Base-by-base conservation (phyloP, 2,797 vertebrate species). In the Coccyzus lansbergi region DNA sequence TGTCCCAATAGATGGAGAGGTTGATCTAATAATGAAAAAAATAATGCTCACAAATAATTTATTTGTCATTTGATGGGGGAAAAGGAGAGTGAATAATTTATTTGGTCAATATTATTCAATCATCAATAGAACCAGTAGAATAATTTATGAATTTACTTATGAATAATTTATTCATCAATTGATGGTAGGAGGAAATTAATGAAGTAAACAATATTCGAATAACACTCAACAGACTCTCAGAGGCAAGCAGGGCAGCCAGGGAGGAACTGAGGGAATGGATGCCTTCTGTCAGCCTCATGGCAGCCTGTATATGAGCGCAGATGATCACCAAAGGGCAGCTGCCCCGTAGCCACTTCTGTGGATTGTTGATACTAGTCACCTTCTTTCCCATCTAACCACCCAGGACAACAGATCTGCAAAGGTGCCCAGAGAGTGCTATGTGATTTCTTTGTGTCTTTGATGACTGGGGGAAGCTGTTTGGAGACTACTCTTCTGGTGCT, bases 111-210 rank as follows among this genome's bases (percentile, higher is more conserved):
- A 88, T 90, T 93, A 95, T 75, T 84, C 92, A 88, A 86, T 94
- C 74, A 70, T 93, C 89, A 92, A 91, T 94, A 90, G 60, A 91
- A 79, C 56, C 18, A 11, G 91, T 79, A 67, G 93, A 97, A 97
- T 95, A 95, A 96, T 90, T 96, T 95, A 95, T 95, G 86, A 74
- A 95, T 95, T 96, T 94, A 83, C 74, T 44, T 69, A 69, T 95
- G 60, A 97, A 95, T 95, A 94, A 96, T 95, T 90, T 74, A 93
- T 84, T 68, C 33, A 86, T 77, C 89, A 83, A 7, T 93, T 95
- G 89, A 92, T 67, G 77, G 77, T 64, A 64, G 70, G 33, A 82
- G 65, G 55, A 93, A 95, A 93, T 88, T 92, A 95, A 94, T 79
- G 92, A 95, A 76, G 80, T 94, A 93, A 94, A 88, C 85, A 95